Percentiles rank a stretch among this genome's conserved stretches.
Conservation (phyloP, 2,888 invertebrate genomes). For the Folsomia candida region DNA sequence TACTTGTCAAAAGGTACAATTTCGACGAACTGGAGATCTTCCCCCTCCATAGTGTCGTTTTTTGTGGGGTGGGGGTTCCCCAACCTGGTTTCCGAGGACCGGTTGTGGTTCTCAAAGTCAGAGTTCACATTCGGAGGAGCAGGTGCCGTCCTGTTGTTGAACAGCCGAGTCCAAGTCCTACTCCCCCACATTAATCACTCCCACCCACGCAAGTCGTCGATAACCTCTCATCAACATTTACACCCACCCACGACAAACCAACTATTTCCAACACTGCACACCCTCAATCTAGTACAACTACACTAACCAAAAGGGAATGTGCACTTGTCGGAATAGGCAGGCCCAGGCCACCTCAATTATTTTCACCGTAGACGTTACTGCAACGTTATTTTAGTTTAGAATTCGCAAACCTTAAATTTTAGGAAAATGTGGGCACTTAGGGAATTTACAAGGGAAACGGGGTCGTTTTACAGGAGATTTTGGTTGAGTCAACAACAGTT, state of each 20-base stretch:
- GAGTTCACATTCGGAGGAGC: constrained; percentile 25
- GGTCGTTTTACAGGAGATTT: too few species aligned
- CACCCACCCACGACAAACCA: background rate
- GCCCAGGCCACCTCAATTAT: too few species aligned
- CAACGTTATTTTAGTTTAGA: too few species aligned
- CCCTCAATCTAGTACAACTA: too few species aligned
- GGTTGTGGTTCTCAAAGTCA: constrained; percentile 16
- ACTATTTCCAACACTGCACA: too few species aligned
- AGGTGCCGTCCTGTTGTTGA: constrained; percentile 49
- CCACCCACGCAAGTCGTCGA: background rate
- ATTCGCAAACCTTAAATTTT: too few species aligned
- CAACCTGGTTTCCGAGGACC: background rate
- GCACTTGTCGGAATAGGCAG: too few species aligned
- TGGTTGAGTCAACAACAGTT: too few species aligned
- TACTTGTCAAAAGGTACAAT: constrained; percentile 46
- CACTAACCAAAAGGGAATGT: too few species aligned
- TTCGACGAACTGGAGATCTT: constrained; percentile 46
- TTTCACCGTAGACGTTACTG: too few species aligned
- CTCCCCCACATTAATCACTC: constrained; percentile 44
- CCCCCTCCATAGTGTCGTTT: constrained; percentile 36
- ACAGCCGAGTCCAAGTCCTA: constrained; percentile 46
- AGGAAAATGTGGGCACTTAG: too few species aligned
- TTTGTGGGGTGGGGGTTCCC: background rate
- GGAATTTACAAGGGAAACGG: too few species aligned
- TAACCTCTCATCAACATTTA: background rate